Conservation (phyloP, 2,113 vertebrate species). For the Pteronura brasiliensis region DNA sequence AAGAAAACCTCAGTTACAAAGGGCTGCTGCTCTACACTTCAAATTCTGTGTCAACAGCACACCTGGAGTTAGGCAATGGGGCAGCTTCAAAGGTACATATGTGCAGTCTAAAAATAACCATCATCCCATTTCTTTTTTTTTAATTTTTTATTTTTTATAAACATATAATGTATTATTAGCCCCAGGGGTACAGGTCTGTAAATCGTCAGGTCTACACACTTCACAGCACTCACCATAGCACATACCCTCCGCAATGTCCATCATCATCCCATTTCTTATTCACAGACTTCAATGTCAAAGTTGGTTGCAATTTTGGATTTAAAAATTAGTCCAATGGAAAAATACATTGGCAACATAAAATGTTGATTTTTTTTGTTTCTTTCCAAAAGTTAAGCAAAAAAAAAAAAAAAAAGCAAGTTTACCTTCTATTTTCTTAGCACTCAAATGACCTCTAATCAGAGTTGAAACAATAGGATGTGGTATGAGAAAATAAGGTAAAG, state of each 20-base stretch:
- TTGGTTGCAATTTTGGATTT: not conserved
- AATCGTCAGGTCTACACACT: no score
- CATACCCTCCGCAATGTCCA: no score
- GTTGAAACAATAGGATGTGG: not conserved
- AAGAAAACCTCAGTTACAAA: not conserved
- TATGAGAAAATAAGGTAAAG: not conserved
- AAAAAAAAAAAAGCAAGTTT: not conserved
- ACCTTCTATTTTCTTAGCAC: constrained; percentile 7
- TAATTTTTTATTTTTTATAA: no score
- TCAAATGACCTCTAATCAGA: not conserved
- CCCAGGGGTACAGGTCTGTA: no score
- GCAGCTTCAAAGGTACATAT: accelerated
- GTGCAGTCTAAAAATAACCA: not conserved
- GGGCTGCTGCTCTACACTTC: not conserved
- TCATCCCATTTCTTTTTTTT: not conserved
- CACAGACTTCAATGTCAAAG: not conserved
- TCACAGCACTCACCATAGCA: no score
- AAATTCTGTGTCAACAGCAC: not conserved
- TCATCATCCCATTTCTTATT: not conserved
- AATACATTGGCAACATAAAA: not conserved
- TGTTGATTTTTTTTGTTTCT: not conserved
- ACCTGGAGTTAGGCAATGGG: not conserved
- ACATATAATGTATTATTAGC: no score
- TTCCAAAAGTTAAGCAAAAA: not conserved
- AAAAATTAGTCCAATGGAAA: not conserved